Evolutionary conservation across 53 echinoderm and acorn worm species (phyloP).

Genomic region (Henricia sp.): DNA sequence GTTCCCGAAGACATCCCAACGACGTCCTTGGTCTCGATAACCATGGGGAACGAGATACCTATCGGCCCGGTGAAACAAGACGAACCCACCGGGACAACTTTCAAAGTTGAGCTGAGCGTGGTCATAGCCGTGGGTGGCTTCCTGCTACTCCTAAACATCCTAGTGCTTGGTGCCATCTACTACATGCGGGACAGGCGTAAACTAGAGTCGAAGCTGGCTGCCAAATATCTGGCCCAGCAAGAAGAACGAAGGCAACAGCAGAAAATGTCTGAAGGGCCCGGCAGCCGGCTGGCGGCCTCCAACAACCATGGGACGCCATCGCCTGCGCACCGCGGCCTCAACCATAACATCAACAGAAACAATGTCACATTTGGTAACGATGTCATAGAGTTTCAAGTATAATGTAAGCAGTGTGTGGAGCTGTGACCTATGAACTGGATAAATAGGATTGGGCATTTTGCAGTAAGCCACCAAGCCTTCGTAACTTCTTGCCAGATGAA

Average conservation of each 20-base stretch:
- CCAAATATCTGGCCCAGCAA: slow-evolving; percentile 84
- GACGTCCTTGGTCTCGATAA: background rate
- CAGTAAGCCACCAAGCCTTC: too few relatives aligned
- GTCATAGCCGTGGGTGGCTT: slow-evolving; percentile 93
- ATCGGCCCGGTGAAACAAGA: slow-evolving; percentile 31
- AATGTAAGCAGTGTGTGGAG: background rate
- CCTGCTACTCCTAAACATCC: slow-evolving; percentile 81
- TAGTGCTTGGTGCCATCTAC: slow-evolving; percentile 84
- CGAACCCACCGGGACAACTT: slow-evolving; percentile 43
- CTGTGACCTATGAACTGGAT: too few relatives aligned
- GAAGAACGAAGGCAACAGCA: slow-evolving; percentile 78
- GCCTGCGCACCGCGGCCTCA: slow-evolving; percentile 45
- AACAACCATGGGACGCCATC: slow-evolving; percentile 53
- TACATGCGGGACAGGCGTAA: slow-evolving; percentile 92
- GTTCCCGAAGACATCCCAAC: slow-evolving; percentile 54
- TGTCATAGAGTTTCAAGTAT: slow-evolving; percentile 57
- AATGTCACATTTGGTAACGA: slow-evolving; percentile 55
- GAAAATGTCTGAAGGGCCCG: slow-evolving; percentile 60
- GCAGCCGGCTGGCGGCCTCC: slow-evolving; percentile 44
- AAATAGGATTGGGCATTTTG: too few relatives aligned
- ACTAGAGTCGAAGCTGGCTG: slow-evolving; percentile 82
- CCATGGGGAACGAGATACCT: slow-evolving; percentile 33
- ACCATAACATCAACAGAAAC: slow-evolving; percentile 54
- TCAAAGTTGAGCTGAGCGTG: slow-evolving; percentile 86
- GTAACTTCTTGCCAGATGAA: too few relatives aligned